Conservation (phyloP, 2,113 vertebrate species). For the Silurus glanis region DNA sequence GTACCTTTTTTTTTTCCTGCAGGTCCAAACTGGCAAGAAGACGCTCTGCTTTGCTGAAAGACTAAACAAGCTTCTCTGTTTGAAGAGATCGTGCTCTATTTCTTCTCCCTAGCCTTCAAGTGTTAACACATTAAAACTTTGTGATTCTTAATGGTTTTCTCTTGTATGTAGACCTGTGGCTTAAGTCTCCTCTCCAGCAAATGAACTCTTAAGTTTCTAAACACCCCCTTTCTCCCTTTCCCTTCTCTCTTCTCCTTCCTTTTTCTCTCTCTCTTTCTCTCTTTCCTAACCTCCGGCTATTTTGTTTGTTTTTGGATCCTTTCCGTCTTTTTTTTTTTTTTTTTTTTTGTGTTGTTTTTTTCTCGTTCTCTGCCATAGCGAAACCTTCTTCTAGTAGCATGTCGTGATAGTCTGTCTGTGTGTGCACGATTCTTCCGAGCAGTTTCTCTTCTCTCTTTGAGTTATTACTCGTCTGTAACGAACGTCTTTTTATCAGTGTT, state of each 20-base stretch:
- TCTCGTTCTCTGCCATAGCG: slow-evolving; percentile 67
- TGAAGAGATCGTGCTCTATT: slow-evolving; percentile 54
- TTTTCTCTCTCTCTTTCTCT: slow-evolving; percentile 64
- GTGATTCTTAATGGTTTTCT: slow-evolving; percentile 91
- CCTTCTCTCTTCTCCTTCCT: slow-evolving; percentile 48
- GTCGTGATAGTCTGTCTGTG: slow-evolving; percentile 84
- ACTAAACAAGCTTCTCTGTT: slow-evolving; percentile 63
- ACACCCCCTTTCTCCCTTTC: slow-evolving; percentile 56
- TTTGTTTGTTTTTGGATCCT: slow-evolving; percentile 60
- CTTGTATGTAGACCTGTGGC: slow-evolving; percentile 91
- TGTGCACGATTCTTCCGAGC: slow-evolving; percentile 78
- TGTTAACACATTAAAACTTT: slow-evolving; percentile 85
- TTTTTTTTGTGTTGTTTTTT: no score
- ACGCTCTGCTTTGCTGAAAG: slow-evolving; percentile 83
- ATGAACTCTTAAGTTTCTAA: slow-evolving; percentile 69
- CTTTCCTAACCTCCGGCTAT: slow-evolving; percentile 68
- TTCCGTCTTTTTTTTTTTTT: slow-evolving; percentile 47
- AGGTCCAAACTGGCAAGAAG: slow-evolving; percentile 95
- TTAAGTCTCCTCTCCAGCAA: slow-evolving; percentile 78
- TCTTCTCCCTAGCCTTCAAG: slow-evolving; percentile 74
- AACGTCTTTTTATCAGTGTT: slow-evolving; percentile 72
- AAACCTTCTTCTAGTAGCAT: slow-evolving; percentile 85
- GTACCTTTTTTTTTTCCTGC: slow-evolving; percentile 15
- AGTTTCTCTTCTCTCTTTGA: slow-evolving; percentile 61
- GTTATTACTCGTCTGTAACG: slow-evolving; percentile 74